Evolutionary conservation across 2,888 invertebrate species (phyloP).

Genomic region (Salticus scenicus): DNA sequence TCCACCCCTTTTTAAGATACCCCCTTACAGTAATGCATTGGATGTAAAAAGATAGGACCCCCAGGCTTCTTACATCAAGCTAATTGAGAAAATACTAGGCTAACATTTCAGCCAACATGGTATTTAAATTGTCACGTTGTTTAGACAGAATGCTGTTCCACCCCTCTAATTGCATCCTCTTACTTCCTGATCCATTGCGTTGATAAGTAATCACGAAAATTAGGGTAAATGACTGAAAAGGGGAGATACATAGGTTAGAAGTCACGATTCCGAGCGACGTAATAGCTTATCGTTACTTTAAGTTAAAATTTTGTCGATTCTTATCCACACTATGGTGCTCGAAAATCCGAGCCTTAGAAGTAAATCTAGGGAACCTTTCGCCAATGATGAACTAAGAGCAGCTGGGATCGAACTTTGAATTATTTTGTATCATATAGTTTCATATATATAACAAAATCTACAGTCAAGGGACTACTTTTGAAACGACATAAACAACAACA

Average conservation of each 20-base stretch:
- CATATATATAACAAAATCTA: conserved; percentile 42
- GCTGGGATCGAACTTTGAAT: conserved; percentile 54
- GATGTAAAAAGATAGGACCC: conserved; percentile 53
- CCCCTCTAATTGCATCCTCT: conserved; percentile 65
- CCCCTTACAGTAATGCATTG: conserved; percentile 30
- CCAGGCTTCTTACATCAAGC: conserved; percentile 55
- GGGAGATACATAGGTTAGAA: conserved; percentile 67
- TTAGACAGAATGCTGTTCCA: conserved; percentile 66
- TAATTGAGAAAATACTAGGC: conserved; percentile 68
- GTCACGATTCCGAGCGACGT: conserved; percentile 62
- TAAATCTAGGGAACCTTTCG: not conserved
- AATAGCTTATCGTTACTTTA: conserved; percentile 64
- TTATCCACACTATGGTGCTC: conserved; percentile 51
- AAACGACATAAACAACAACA: not conserved
- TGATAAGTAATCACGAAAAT: conserved; percentile 69
- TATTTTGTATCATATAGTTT: conserved; percentile 48
- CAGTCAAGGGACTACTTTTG: not conserved
- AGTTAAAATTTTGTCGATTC: conserved; percentile 62
- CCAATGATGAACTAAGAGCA: not conserved
- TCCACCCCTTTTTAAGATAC: conserved; percentile 25
- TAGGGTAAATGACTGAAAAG: conserved; percentile 65
- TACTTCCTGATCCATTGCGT: conserved; percentile 69
- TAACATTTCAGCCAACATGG: conserved; percentile 65
- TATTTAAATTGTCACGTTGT: conserved; percentile 69
- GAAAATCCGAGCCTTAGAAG: conserved; percentile 26